Evolutionary conservation across 2,797 vertebrate species (phyloP).

Genomic region (Ctenosaura bakeri): DNA sequence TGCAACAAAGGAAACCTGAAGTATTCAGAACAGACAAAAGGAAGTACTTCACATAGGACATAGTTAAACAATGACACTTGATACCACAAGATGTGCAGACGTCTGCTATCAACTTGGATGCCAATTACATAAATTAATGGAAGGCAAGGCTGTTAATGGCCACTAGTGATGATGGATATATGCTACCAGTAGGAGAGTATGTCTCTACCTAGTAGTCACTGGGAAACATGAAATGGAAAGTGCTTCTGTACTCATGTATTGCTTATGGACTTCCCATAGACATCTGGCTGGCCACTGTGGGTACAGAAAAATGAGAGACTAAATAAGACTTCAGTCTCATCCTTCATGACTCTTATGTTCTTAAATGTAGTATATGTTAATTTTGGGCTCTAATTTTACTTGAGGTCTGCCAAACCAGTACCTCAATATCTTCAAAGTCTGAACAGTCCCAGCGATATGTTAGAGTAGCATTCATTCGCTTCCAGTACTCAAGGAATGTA

Average conservation of each 20-base stretch:
- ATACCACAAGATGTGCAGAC: background rate
- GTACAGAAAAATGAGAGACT: background rate
- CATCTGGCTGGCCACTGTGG: background rate
- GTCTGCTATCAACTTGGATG: background rate
- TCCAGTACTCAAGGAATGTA: constrained; percentile 77
- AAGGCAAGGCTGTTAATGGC: background rate
- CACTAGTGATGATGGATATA: background rate
- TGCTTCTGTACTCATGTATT: background rate
- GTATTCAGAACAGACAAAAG: background rate
- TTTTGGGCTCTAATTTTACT: background rate
- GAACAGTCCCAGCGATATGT: constrained; percentile 75
- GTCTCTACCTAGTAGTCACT: background rate
- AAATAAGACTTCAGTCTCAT: background rate
- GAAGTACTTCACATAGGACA: background rate
- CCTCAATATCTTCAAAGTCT: constrained; percentile 69
- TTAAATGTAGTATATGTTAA: fast-evolving
- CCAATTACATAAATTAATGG: background rate
- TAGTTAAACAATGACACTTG: background rate
- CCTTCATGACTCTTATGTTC: background rate
- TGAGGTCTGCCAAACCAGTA: constrained; percentile 8
- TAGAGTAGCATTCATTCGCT: constrained; percentile 49
- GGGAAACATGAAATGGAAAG: background rate
- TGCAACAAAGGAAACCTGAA: constrained; percentile 31
- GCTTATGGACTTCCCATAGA: background rate
- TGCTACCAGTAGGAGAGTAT: background rate